Conservation (phyloP, 2,797 vertebrate genomes). For the Oryzias sinensis region DNA sequence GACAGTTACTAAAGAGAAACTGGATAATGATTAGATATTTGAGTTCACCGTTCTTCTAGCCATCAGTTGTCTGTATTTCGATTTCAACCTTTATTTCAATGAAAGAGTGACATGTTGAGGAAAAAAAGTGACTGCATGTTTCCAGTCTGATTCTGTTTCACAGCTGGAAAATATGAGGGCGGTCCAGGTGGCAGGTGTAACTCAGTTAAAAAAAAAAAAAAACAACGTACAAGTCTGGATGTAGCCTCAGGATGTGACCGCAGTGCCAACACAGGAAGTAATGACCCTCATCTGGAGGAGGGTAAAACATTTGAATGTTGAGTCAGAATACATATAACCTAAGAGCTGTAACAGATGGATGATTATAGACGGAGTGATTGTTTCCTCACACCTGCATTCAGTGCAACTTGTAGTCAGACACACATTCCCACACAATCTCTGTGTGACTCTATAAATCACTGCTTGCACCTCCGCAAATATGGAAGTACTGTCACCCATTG, state of each 20-base stretch:
- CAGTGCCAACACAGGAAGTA: neutral
- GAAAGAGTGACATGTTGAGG: too few relatives aligned
- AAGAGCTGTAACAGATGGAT: conserved; percentile 12
- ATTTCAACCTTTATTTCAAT: too few relatives aligned
- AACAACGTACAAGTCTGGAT: neutral
- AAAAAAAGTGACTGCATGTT: too few relatives aligned
- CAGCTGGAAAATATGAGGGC: too few relatives aligned
- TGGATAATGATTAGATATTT: too few relatives aligned
- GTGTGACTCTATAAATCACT: conserved; percentile 50
- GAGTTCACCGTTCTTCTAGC: too few relatives aligned
- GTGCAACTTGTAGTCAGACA: neutral
- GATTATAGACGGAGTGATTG: conserved; percentile 21
- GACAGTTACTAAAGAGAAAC: too few relatives aligned
- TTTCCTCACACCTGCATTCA: conserved; percentile 33
- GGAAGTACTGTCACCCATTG: conserved; percentile 52
- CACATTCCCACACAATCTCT: conserved; percentile 27
- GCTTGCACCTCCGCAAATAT: conserved; percentile 47
- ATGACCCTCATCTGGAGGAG: neutral
- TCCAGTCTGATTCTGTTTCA: too few relatives aligned
- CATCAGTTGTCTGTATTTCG: too few relatives aligned
- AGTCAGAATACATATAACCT: conserved; percentile 13
- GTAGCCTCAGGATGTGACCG: neutral
- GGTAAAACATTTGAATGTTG: conserved; percentile 1
- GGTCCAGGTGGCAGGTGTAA: too few relatives aligned
- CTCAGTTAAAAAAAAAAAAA: too few relatives aligned